Base-by-base conservation (phyloP, 2,113 vertebrate species). In the Candoia aspera region DNA sequence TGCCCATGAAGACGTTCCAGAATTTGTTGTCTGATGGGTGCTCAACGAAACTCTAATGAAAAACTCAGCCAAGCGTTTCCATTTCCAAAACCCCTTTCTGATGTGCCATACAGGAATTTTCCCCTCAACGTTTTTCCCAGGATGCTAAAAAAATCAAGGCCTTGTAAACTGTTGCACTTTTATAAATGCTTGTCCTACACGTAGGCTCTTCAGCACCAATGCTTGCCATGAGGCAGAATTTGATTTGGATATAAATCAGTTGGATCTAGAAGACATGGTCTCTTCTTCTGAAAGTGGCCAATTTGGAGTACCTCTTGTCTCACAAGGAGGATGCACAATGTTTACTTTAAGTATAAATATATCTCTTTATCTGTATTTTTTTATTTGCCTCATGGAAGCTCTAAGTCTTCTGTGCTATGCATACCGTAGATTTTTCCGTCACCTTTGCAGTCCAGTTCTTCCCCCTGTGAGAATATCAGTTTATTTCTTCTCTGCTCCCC, bases 21-120 rank as follows among this genome's bases (percentile, higher is more conserved):
- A 99, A 97, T 99, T 99, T 1, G 99, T 99, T 8, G 99, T 99
- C 84, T 99, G 98, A 99, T 79, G 42, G 87, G 91, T 58, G 13
- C 64, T n/a, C n/a, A n/a, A n/a, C n/a, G n/a, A n/a, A n/a, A n/a
- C n/a, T n/a, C n/a, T n/a, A n/a, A n/a, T n/a, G n/a, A n/a, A n/a
- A n/a, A n/a, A 46, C 26, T 6, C 2, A 68, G 46, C 6, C 15
- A 23, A 19, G 24, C 15, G 21, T 33, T 8, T 8, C 4, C 0
- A 1, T 0, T 54, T 89, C 23, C 87, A 11, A 33, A 10, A 29
- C 53, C 49, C 19, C 8, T 89, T 89, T 62, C 15, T 87, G 86
- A 33, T 73, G 91, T 93, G 91, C 87, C 92, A 68, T 60, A 89
- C 37, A 23, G 57, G 49, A 62, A 89, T 95, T 92, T 85, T n/a